Evolutionary conservation across 2,888 invertebrate genomes (phyloP).

Genomic region (Blastobasis adustella): DNA sequence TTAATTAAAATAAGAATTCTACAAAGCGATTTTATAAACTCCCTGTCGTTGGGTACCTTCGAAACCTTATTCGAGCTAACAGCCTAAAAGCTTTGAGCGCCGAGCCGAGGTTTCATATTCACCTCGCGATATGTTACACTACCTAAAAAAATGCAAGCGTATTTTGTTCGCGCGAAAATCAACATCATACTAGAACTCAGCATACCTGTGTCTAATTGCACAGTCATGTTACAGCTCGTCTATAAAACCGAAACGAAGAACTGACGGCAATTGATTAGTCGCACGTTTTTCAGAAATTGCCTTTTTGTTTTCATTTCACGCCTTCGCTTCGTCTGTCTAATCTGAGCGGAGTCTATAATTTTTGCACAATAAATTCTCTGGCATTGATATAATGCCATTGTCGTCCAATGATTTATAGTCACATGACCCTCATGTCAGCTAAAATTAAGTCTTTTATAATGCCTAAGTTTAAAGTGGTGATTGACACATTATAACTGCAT

Average conservation of each 20-base stretch:
- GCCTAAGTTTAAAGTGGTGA: constrained; percentile 36
- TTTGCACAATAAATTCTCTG: constrained; percentile 29
- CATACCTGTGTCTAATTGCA: constrained; percentile 50
- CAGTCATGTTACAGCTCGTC: constrained; percentile 24
- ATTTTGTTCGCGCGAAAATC: constrained; percentile 33
- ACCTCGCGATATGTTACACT: constrained; percentile 16
- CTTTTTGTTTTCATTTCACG: constrained; percentile 35
- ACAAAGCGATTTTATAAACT: constrained; percentile 12
- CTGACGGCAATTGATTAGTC: constrained; percentile 44
- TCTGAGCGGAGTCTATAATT: constrained; percentile 24
- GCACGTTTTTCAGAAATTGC: constrained; percentile 22
- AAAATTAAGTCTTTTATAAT: constrained; percentile 22
- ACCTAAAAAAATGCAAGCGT: constrained; percentile 35
- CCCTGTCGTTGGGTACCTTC: constrained; percentile 4
- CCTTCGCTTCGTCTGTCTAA: constrained; percentile 4
- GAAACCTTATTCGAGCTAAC: no score
- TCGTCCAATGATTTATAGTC: constrained; percentile 38
- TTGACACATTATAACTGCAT: constrained; percentile 34
- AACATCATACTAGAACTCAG: constrained; percentile 30
- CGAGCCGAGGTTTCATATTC: constrained; percentile 20
- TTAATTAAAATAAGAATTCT: constrained; percentile 10
- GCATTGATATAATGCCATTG: constrained; percentile 25
- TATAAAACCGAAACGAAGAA: constrained; percentile 35
- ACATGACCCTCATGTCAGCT: constrained; percentile 30
- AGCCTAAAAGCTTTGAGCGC: constrained; percentile 18